Evolutionary conservation across 2,113 vertebrate genomes (phyloP), one percentile per base, ranked within the genome.

Genomic region (Xiphorhynchus elegans): DNA sequence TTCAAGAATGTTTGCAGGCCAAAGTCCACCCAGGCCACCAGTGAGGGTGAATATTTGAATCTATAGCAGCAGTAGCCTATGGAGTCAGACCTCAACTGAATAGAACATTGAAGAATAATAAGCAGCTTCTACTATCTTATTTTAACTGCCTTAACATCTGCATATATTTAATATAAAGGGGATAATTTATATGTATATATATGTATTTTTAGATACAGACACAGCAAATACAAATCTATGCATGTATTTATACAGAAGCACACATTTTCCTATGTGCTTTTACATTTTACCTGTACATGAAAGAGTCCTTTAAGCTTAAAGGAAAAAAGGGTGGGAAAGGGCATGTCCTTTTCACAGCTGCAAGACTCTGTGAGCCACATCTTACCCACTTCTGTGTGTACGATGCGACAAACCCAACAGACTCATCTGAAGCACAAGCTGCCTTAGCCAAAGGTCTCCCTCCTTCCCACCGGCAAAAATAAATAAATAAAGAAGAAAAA

Each of bases 401-500:
- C 69, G 60, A 70, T 58, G 78, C 56, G 79, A 86, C 81, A 42
- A 77, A 66, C 87, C 75, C 69, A 10, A 7, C 44, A 78, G 73
- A 70, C 79, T 74, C 85, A 84, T 59, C 68, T 2, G 0, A 88
- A 86, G 56, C 8, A 1, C 63, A 50, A 80, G 59, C 44, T 91
- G 60, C 78, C 77, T 68, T 44, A 77, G 75, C 68, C 42, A 72
- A 85, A 92, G 0, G 1, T 67, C 75, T 88, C 70, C 66, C 77
- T 89, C 78, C 74, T 90, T 77, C 87, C 91, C 87, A 82, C 62
- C 53, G 76, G 84, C 28, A 85, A 93, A 94, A 95, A 80, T 64
- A 95, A 95, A 97, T 81, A 95, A 95, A 95, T 12, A 87, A 86
- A 72, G 42, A 44, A 79, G 53, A 56, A 92, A 93, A 90, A 96